phyloP scores from a whole-genome alignment of 2,113 vertebrate species.

The Himantopus leucocephalus region DNA sequence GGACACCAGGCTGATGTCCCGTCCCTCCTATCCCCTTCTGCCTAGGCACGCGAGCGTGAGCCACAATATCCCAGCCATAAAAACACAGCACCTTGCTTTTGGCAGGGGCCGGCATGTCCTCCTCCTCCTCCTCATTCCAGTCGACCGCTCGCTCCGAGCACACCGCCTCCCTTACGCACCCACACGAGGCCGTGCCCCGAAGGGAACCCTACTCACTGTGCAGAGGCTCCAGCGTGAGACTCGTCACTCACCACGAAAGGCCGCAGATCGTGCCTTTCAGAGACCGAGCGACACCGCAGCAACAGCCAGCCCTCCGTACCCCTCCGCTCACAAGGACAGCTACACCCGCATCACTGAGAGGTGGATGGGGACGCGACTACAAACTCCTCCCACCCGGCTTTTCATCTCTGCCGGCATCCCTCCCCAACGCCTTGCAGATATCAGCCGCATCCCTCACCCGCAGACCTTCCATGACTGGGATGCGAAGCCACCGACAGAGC shows the following conservation, averaged over 20 bases:
- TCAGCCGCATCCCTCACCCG: accelerated
- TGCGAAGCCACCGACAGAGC: neutral
- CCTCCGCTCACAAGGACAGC: neutral
- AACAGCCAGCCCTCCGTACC: accelerated
- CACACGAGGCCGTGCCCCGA: accelerated
- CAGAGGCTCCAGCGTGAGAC: neutral
- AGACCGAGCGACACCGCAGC: accelerated
- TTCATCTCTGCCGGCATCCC: neutral
- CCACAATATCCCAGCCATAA: accelerated
- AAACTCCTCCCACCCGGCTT: neutral
- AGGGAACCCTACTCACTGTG: accelerated
- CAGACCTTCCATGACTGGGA: neutral
- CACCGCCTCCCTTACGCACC: neutral
- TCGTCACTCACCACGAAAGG: neutral
- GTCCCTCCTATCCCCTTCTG: accelerated
- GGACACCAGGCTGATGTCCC: accelerated
- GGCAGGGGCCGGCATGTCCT: no score
- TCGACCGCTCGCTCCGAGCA: accelerated
- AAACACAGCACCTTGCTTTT: neutral
- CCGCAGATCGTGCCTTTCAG: neutral
- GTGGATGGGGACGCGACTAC: accelerated
- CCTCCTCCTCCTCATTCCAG: neutral
- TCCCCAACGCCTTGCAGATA: accelerated
- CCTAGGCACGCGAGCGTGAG: accelerated
- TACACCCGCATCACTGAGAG: accelerated